These are phyloP conservation scores for Conus ventricosus DNA, from an alignment of 1,140 invertebrate genomes.

Conservation along the genomic window DNA sequence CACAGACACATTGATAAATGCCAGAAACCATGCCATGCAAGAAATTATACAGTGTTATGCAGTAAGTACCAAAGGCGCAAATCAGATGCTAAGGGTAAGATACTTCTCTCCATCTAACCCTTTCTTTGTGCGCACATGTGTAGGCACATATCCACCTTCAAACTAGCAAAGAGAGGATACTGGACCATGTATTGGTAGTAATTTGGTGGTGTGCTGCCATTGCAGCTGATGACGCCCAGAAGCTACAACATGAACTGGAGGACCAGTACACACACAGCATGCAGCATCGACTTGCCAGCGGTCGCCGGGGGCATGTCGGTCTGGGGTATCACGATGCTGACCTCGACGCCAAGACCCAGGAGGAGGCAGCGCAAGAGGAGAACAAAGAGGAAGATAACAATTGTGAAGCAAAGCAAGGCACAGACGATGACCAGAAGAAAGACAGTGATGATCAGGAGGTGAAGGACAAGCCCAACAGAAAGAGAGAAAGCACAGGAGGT, in stretches of 20 bases:
- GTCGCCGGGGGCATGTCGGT: slow-evolving; percentile 62
- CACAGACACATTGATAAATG: too few relatives aligned
- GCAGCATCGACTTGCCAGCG: slow-evolving; percentile 62
- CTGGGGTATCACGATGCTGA: slow-evolving; percentile 67
- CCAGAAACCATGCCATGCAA: too few relatives aligned
- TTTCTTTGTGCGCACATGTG: too few relatives aligned
- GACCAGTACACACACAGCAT: slow-evolving; percentile 69
- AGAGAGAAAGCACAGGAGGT: slow-evolving; percentile 18
- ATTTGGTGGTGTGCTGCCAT: too few relatives aligned
- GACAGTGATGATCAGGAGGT: slow-evolving; percentile 21
- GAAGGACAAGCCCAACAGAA: not conserved
- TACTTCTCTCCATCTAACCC: too few relatives aligned
- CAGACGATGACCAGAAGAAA: slow-evolving; percentile 39
- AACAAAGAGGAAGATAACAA: slow-evolving; percentile 52
- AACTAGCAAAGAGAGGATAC: too few relatives aligned
- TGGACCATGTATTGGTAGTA: too few relatives aligned
- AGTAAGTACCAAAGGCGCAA: too few relatives aligned
- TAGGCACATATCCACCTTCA: too few relatives aligned
- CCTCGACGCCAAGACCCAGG: slow-evolving; percentile 37
- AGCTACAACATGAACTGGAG: slow-evolving; percentile 62
- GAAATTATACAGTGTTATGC: too few relatives aligned
- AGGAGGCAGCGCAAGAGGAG: slow-evolving; percentile 41
- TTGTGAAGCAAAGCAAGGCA: slow-evolving; percentile 42
- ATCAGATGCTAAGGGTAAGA: too few relatives aligned
- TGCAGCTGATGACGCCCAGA: slow-evolving; percentile 55